Percentiles rank a stretch among this genome's conserved stretches.
phyloP scores from a whole-genome alignment of 2,797 vertebrate genomes.

The Leontocebus nigricollis region DNA sequence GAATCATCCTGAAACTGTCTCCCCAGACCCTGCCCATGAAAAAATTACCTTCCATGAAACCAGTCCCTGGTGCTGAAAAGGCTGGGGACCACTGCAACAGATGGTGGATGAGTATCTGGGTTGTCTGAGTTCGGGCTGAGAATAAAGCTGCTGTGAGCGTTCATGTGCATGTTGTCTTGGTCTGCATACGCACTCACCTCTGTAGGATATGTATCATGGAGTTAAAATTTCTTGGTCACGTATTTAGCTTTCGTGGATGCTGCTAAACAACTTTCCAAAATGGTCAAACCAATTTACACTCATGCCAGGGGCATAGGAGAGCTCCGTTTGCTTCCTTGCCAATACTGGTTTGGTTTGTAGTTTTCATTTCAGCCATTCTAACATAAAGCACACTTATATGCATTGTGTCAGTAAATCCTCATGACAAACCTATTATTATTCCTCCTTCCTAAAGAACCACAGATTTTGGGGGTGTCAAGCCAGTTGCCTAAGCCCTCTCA shows the following conservation, averaged over 20 bases:
- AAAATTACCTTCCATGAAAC: background rate
- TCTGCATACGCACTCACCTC: background rate
- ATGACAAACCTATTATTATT: background rate
- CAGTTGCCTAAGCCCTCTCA: background rate
- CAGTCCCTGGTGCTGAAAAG: background rate
- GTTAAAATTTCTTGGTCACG: background rate
- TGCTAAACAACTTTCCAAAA: background rate
- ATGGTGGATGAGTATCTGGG: background rate
- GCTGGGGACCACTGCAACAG: background rate
- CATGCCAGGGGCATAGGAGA: background rate
- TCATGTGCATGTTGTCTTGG: background rate
- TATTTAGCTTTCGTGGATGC: background rate
- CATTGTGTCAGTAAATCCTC: background rate
- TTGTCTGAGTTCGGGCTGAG: background rate
- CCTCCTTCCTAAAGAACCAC: background rate
- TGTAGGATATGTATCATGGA: background rate
- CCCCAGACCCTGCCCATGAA: background rate
- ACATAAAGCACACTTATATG: background rate
- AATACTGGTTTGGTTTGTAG: background rate
- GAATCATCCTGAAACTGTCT: background rate
- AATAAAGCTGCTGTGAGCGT: background rate
- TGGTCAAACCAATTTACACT: background rate
- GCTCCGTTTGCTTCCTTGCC: background rate
- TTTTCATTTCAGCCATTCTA: background rate
- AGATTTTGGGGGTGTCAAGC: background rate